Conservation (phyloP, 2,797 vertebrate species). For the Agapornis canus region DNA sequence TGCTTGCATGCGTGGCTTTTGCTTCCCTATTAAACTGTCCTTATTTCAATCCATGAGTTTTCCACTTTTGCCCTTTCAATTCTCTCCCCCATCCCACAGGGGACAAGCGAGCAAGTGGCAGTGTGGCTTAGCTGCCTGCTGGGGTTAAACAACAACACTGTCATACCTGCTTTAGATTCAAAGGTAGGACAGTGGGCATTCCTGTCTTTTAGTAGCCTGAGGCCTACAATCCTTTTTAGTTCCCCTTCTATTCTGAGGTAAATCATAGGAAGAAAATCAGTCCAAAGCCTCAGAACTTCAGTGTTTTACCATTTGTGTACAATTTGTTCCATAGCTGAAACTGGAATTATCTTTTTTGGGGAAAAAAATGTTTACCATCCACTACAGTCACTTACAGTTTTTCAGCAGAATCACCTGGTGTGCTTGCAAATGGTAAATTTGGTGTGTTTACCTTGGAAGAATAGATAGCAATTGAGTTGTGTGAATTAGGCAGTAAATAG, state of each 20-base stretch:
- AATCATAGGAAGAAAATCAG: not conserved
- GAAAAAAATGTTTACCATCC: not conserved
- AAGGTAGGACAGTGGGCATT: not conserved
- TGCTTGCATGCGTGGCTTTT: not conserved
- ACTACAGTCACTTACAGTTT: not conserved
- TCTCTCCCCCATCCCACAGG: not conserved
- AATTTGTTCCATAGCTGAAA: not conserved
- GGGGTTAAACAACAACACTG: not conserved
- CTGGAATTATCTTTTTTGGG: not conserved
- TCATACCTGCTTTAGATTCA: not conserved
- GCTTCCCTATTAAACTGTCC: not conserved
- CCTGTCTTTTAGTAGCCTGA: not conserved
- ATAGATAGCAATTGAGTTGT: constrained; percentile 86
- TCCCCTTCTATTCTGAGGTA: not conserved
- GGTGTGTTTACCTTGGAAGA: constrained; percentile 85
- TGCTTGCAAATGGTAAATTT: not conserved
- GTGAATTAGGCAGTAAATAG: constrained; percentile 77
- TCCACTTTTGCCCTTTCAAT: not conserved
- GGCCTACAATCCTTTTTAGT: no score
- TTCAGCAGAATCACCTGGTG: not conserved
- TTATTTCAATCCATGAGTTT: not conserved
- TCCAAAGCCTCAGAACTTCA: not conserved
- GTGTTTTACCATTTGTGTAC: not conserved
- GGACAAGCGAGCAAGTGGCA: rapidly evolving
- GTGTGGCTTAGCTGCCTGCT: not conserved